Evolutionary conservation across 2,797 vertebrate species (phyloP).

Genomic region (Molothrus ater): DNA sequence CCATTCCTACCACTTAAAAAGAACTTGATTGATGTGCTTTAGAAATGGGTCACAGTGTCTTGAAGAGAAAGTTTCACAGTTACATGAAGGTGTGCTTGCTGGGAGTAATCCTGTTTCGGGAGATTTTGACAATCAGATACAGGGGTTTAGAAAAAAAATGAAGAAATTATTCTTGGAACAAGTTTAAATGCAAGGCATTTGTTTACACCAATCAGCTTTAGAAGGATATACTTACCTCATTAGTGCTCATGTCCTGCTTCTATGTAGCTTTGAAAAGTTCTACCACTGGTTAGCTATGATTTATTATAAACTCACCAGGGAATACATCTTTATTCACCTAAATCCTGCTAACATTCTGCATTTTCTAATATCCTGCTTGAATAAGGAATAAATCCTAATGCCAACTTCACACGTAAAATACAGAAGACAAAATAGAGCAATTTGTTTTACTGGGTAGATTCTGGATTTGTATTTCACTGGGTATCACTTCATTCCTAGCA

Average conservation of each 20-base stretch:
- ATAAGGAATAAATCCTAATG: slow-evolving; percentile 5
- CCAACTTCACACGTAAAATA: slow-evolving; percentile 14
- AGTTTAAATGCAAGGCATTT: not conserved
- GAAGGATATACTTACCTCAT: not conserved
- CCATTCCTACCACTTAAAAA: not conserved
- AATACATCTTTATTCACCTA: slow-evolving; percentile 21
- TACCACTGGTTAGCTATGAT: not conserved
- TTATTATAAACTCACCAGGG: not conserved
- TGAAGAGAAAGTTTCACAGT: not conserved
- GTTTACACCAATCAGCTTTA: not conserved
- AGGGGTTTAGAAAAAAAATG: not conserved
- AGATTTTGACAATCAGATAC: not conserved
- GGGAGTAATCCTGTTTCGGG: not conserved
- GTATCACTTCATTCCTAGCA: not conserved
- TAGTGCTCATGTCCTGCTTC: not conserved
- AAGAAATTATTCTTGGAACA: not conserved
- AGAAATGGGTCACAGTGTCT: not conserved
- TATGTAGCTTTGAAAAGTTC: not conserved
- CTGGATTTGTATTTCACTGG: slow-evolving; percentile 24
- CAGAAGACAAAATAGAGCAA: slow-evolving; percentile 21
- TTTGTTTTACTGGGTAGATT: slow-evolving; percentile 4
- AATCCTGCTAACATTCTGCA: not conserved
- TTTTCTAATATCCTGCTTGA: not conserved
- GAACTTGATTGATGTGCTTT: not conserved
- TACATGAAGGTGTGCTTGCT: not conserved